Base-by-base conservation (phyloP, 2,888 invertebrate species). In the Phyto melanocephala region DNA sequence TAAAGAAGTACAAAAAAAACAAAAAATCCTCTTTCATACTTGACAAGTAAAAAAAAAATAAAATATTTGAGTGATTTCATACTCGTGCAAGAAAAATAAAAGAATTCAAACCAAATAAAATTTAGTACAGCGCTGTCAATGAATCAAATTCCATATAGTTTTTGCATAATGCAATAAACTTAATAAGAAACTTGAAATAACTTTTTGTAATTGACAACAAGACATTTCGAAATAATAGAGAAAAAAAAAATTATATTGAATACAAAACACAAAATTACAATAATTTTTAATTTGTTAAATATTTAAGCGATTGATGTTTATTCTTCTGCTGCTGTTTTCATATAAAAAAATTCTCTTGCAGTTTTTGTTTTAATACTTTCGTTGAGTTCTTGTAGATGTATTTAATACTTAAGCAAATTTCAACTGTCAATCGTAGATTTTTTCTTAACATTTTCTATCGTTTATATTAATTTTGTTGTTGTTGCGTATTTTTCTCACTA, bases 351-450 rank as follows among this genome's bases (percentile, higher is more conserved):
- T 63, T 50, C 17, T 45, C 13, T n/a, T n/a, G n/a, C n/a, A n/a
- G n/a, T n/a, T n/a, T n/a, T n/a, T n/a, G n/a, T n/a, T n/a, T n/a
- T 28, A 50, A 35, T 24, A 33, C n/a, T 33, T 62, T 62, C 17
- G 7, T 22, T 15, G 42, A 62, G n/a, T 62, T 24, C 40, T 42
- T 62, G 62, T n/a, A n/a, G 17, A 62, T 42, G 20, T 40, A 24
- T 42, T 62, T 24, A 62, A 62, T 62, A 22, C 22, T n/a, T n/a
- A 42, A n/a, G 40, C 40, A 62, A 62, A 62, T 42, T 62, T 20
- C 24, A 24, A 40, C 22, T 62, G 58, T 60, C 37, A 60, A n/a
- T 40, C 22, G n/a, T n/a, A n/a, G n/a, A n/a, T n/a, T n/a, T n/a
- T n/a, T n/a, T n/a, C n/a, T n/a, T n/a, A n/a, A n/a, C n/a, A n/a